Percentiles rank a stretch among this genome's conserved stretches.
Evolutionary conservation across 2,888 invertebrate species (phyloP).

Genomic region (Tachina grossa): DNA sequence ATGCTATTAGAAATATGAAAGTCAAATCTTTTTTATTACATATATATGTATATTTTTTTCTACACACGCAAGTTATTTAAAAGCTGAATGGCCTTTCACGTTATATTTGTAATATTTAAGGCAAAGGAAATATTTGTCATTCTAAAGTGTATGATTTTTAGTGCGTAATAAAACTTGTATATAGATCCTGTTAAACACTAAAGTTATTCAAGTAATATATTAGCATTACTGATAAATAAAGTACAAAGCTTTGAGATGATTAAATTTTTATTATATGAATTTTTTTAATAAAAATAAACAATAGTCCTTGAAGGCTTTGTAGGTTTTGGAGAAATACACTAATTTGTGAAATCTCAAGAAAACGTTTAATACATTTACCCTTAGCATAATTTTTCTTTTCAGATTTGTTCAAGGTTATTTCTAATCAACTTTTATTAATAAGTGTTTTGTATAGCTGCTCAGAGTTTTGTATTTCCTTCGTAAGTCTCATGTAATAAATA

Average conservation of each 20-base stretch:
- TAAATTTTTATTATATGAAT: too few relatives aligned
- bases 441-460: neutral
- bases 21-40: too few relatives aligned
- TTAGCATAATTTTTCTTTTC: too few relatives aligned
- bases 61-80: constrained; percentile 31
- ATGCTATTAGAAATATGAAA: too few relatives aligned
- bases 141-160: neutral
- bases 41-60: too few relatives aligned
- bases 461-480: neutral
- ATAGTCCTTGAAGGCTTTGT: too few relatives aligned
- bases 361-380: too few relatives aligned
- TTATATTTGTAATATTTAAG: neutral
- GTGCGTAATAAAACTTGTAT: neutral
- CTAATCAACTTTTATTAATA: neutral
- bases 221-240: too few relatives aligned
- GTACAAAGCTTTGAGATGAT: too few relatives aligned
- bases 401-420: neutral
- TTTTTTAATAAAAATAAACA: too few relatives aligned
- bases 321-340: too few relatives aligned
- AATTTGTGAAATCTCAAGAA: too few relatives aligned
- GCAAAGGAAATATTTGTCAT: neutral
- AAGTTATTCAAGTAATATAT: neutral
- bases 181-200: neutral
- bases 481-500: neutral
- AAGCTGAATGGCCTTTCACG: neutral